Conservation (phyloP, 2,113 vertebrate species). For the Struthidea cinerea region DNA sequence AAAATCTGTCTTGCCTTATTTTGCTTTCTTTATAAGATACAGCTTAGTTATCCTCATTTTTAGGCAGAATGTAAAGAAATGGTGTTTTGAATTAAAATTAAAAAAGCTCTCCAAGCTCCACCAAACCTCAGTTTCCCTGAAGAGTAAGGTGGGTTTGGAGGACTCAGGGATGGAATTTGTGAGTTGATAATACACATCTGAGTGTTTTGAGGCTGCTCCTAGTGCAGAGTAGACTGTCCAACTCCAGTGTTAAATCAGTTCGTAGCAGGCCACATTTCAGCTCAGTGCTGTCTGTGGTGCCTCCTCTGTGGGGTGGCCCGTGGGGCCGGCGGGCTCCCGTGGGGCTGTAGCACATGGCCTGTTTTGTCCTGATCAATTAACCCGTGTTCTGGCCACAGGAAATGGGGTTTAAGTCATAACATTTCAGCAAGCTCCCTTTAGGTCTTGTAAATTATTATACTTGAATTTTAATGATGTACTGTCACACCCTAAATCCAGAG, state of each 20-base stretch:
- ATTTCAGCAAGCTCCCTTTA: background rate
- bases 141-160: background rate
- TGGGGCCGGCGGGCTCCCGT: fast-evolving
- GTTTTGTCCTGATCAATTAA: background rate
- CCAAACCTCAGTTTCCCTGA: background rate
- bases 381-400: background rate
- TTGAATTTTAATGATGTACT: background rate
- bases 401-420: background rate
- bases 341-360: background rate
- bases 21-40: background rate
- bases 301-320: background rate
- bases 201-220: background rate
- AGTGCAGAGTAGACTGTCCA: background rate
- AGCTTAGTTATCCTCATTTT: background rate
- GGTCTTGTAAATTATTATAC: background rate
- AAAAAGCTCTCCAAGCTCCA: background rate
- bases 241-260: fast-evolving
- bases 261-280: fast-evolving
- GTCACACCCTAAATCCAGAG: background rate
- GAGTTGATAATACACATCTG: background rate
- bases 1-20: background rate
- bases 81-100: background rate
- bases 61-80: background rate
- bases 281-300: fast-evolving
- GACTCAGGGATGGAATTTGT: background rate